These are phyloP conservation scores for Caenorhabditis inopinata DNA, from an alignment of 1,140 invertebrate genomes.

Conservation along the genomic window DNA sequence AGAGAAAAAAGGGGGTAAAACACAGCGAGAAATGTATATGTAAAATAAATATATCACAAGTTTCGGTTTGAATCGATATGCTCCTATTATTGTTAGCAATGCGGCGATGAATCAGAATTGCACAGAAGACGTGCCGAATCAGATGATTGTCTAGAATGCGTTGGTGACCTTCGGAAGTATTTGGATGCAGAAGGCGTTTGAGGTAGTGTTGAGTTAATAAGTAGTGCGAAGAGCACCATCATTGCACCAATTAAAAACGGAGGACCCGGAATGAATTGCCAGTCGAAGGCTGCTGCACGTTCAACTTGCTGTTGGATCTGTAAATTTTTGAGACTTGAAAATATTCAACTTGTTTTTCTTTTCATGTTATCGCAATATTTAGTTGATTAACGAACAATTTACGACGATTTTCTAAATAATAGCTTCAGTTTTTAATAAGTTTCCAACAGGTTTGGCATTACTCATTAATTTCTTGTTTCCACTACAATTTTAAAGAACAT, in stretches of 20 bases:
- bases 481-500: not conserved
- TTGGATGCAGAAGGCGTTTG: not conserved
- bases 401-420: no score
- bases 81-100: not conserved
- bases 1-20: no score
- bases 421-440: no score
- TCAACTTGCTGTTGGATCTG: slow-evolving; percentile 16
- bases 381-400: no score
- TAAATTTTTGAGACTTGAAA: no score
- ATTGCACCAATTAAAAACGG: slow-evolving; percentile 98
- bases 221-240: slow-evolving; percentile 87
- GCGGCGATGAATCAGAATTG: not conserved
- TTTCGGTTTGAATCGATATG: not conserved
- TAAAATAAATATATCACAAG: slow-evolving; percentile 13
- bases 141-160: slow-evolving; percentile 36
- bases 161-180: slow-evolving; percentile 28
- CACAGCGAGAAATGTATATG: slow-evolving; percentile 8
- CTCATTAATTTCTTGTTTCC: no score
- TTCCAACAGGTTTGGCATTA: no score
- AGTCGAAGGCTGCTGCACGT: slow-evolving; percentile 40
- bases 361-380: no score
- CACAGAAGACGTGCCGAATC: slow-evolving; percentile 38
- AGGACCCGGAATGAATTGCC: slow-evolving; percentile 87
- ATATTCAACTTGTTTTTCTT: no score
- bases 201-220: slow-evolving; percentile 71